Conservation (phyloP, 1,140 invertebrate species). For the Lepeophtheirus salmonis region DNA sequence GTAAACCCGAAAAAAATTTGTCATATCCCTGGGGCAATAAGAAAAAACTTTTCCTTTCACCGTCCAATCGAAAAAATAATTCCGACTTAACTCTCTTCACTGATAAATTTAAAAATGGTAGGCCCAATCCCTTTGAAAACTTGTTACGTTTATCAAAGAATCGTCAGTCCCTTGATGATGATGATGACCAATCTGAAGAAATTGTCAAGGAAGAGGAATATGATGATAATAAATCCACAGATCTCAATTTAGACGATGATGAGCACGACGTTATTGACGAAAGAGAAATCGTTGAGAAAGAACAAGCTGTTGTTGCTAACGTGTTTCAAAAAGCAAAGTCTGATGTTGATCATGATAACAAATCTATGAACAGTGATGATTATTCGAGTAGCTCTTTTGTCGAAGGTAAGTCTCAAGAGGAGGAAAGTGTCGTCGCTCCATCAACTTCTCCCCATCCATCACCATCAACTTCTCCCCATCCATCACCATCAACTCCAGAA, state of each 20-base stretch:
- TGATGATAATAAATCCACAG: background rate
- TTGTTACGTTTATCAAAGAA: background rate
- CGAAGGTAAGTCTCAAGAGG: no score
- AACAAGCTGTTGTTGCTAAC: background rate
- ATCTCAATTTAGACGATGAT: no score
- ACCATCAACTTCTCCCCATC: background rate
- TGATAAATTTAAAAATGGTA: background rate
- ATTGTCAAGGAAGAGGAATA: background rate
- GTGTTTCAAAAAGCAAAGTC: background rate
- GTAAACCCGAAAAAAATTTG: no score
- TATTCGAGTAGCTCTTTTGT: no score
- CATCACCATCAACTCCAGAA: no score
- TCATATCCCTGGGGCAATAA: background rate
- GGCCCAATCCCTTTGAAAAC: constrained; percentile 11
- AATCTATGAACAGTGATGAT: no score
- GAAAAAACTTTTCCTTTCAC: background rate
- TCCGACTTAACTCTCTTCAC: background rate
- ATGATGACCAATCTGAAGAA: background rate
- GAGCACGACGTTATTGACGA: no score
- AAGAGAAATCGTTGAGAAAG: background rate
- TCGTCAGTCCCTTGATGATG: background rate
- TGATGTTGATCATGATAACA: background rate
- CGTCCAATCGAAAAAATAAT: background rate
- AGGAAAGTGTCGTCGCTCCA: background rate
- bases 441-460: background rate